Evolutionary conservation across 1,140 invertebrate genomes (phyloP), one percentile per base, ranked within the genome.

Genomic region (Diachasmimorpha longicaudata): DNA sequence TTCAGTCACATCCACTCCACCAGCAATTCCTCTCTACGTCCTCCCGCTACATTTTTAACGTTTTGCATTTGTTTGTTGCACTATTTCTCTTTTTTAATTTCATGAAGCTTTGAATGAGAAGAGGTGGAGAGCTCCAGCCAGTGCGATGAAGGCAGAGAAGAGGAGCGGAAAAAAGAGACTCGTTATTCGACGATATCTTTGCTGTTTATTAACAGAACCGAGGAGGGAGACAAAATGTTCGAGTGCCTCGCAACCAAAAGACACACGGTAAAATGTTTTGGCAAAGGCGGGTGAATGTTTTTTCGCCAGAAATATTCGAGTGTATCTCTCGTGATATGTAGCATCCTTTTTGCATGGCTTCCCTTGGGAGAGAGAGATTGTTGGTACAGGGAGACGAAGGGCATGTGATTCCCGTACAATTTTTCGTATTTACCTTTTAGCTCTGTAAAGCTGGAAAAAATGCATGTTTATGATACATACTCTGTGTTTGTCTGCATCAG

Each of bases 121-220:
- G 23, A 63, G 14, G 48, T 52, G 23, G 23, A 63, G 23, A 63
- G 21, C 23, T 25, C 2, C 19, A 8, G 58, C 58, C 31, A 11
- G n/a, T 16, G 21, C 52, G n/a, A 21, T 58, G 52, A 58, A 58
- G 21, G 52, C n/a, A n/a, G 52, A 6, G 16, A 58, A 19, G 21
- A 21, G 16, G 21, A 58, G 21, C 0, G 21, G n/a, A 58, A 21
- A 23, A 63, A 25, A 13, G 23, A 63, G 58, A 13, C 6, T 10
- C 58, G 23, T 63, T 63, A 55, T 55, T 21, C 1, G 6, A 55
- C 48, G 14, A 19, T 63, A 19, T 63, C 58, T 63, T 13, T 63
- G 58, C 58, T 63, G 58, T 63, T 63, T 63, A 63, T 63, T 63
- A 63, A 63, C 52, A 58, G n/a, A 21, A 58, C n/a, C 52, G 52